Evolutionary conservation across 1,140 invertebrate species (phyloP), one percentile per base, ranked within the genome.

Genomic region (Brachystomella parvula): DNA sequence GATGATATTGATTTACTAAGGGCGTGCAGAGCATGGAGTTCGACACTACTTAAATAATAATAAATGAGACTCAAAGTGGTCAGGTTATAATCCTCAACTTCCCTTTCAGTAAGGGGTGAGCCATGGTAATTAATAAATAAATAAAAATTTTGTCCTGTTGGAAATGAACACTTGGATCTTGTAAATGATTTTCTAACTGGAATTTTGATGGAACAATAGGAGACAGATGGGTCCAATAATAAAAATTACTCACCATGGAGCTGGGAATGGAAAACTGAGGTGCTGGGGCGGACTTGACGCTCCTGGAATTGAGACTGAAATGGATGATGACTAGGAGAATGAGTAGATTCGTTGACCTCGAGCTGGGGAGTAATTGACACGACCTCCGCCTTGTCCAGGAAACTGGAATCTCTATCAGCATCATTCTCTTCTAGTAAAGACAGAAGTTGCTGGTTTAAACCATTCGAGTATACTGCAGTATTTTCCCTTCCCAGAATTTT

Each of bases 321-420:
- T 31, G 29, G 31, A 31, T 24, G 21, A 64, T 49, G 63, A 64
- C 63, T 64, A 64, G 63, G 56, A 64, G 44, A 57, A 57, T 56
- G 63, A 64, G 44, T 56, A 32, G 49, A 26, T 19, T 26, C 24
- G 15, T 53, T 53, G 49, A 53, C 24, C 24, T 15, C 15, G 49
- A 53, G n/a, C n/a, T n/a, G 12, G 12, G 6, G 24, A 53, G 49
- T 6, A 26, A 6, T 53, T 26, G 12, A 53, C 3, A 6, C 6
- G 12, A 6, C 49, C 49, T 53, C 24, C 49, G 9, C 49, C 49
- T 15, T 15, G 49, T 53, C 49, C 49, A 53, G 49, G 49, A 53
- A 53, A 53, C 49, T 53, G 49, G 49, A 53, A 53, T 53, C 21
- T 53, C 49, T 24, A 53, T 53, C 12, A 53, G 49, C 49, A 53